These are phyloP conservation scores for Amiota communis DNA, from an alignment of 2,888 invertebrate species.

Conservation along the genomic window DNA sequence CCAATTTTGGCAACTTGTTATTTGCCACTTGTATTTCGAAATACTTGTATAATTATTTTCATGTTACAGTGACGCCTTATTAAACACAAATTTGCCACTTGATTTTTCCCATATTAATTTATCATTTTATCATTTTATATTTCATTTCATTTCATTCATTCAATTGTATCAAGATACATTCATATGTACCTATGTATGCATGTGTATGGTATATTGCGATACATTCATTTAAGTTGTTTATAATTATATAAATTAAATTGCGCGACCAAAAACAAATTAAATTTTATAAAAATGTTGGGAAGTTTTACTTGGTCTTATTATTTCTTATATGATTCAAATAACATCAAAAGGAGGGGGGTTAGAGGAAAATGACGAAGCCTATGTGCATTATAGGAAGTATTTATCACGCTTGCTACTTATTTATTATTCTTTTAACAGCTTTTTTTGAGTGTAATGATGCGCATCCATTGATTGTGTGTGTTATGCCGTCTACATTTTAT, in stretches of 20 bases:
- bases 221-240: too few species aligned
- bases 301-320: too few species aligned
- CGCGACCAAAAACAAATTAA: slow-evolving; percentile 62
- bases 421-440: slow-evolving; percentile 31
- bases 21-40: slow-evolving; percentile 49
- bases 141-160: slow-evolving; percentile 35
- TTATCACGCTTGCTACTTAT: slow-evolving; percentile 54
- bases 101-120: slow-evolving; percentile 62
- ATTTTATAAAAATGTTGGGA: slow-evolving; percentile 49
- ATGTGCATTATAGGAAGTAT: slow-evolving; percentile 47
- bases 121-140: slow-evolving; percentile 59
- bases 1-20: slow-evolving; percentile 67
- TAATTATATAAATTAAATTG: slow-evolving; percentile 61
- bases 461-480: slow-evolving; percentile 30
- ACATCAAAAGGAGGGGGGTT: not conserved
- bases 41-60: slow-evolving; percentile 43
- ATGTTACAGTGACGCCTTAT: slow-evolving; percentile 33
- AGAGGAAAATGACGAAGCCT: not conserved
- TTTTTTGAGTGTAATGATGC: not conserved
- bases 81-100: slow-evolving; percentile 17
- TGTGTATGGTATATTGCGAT: too few species aligned
- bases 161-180: not conserved
- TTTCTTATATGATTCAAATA: not conserved
- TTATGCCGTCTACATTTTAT: slow-evolving; percentile 19
- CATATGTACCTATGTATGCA: not conserved